Evolutionary conservation across 1,140 invertebrate genomes (phyloP).

Genomic region (Eupristina koningsbergeri): DNA sequence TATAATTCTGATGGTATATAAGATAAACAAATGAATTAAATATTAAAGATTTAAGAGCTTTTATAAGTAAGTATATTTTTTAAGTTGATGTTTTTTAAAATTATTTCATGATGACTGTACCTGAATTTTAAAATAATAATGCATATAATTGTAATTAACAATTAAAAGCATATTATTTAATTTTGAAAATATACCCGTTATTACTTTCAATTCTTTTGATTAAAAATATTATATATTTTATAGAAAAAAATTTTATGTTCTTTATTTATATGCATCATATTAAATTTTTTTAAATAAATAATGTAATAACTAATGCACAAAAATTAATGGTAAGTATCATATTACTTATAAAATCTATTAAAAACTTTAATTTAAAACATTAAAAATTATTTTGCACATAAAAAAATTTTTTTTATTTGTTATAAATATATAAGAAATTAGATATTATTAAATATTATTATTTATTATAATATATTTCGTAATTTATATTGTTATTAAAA

Average conservation of each 20-base stretch:
- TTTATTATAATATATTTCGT: background rate
- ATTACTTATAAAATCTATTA: conserved; percentile 10
- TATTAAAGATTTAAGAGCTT: conserved; percentile 48
- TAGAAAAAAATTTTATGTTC: conserved; percentile 45
- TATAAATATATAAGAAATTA: conserved; percentile 1
- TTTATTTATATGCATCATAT: conserved; percentile 51
- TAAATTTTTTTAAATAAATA: too few relatives aligned
- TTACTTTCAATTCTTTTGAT: conserved; percentile 43
- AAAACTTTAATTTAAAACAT: conserved; percentile 8
- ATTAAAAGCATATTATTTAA: conserved; percentile 33
- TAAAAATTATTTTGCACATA: background rate
- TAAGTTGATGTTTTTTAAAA: conserved; percentile 30
- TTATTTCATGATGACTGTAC: conserved; percentile 23
- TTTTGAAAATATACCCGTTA: conserved; percentile 37
- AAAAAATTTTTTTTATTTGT: background rate
- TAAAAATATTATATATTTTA: conserved; percentile 41
- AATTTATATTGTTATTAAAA: conserved; percentile 20
- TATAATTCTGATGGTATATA: conserved; percentile 52
- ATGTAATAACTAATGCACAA: too few relatives aligned
- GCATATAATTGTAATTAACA: conserved; percentile 47
- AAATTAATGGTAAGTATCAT: conserved; percentile 47
- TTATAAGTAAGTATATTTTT: conserved; percentile 37
- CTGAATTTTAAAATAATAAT: conserved; percentile 32
- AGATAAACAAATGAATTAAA: conserved; percentile 51
- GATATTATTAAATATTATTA: conserved; percentile 20